Evolutionary conservation across 2,797 vertebrate species (phyloP), one percentile per base, ranked within the genome.

Genomic region (Otus scops): DNA sequence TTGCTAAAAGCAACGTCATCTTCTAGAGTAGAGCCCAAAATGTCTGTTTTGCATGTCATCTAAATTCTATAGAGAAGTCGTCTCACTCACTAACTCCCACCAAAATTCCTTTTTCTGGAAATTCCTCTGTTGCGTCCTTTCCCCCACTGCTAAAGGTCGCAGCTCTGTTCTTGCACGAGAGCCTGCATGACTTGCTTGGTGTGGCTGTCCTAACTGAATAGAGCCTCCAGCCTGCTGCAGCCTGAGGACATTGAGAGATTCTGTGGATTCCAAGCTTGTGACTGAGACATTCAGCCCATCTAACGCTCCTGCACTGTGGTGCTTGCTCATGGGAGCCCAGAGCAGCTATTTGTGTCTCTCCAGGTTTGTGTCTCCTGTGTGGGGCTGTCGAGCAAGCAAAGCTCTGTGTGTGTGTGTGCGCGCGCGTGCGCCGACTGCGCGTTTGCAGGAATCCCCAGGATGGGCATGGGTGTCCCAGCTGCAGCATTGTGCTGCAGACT

Each of bases 181-280:
- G n/a, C 22, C 47, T 75, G n/a, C 7, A 1, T 43, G 54, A 45
- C 20, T 74, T 34, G 22, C 34, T 41, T 56, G 68, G 6, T 70
- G 43, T 4, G 9, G 11, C 53, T 47, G 26, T 51, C 19, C 1
- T 4, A 53, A 36, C 75, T 74, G 75, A 88, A 48, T 0, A 0
- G 15, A 67, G 18, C 56, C 30, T 73, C 19, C 53, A 61, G 30
- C 20, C 32, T 81, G 28, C 57, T 76, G n/a, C 63, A 56, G 17
- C 59, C 32, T 64, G 24, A 56, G 61, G 36, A 20, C 13, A 4
- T 10, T 15, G 30, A 84, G 41, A 76, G 26, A 6, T 83, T 76
- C 60, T 54, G 38, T 77, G 56, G 28, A 24, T 41, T 10, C 51
- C 10, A 15, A 51, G 30, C 34, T 69, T 13, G 30, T 83, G 70